Base-by-base conservation (phyloP, 1,140 invertebrate species). In the Bacillus rossius region DNA sequence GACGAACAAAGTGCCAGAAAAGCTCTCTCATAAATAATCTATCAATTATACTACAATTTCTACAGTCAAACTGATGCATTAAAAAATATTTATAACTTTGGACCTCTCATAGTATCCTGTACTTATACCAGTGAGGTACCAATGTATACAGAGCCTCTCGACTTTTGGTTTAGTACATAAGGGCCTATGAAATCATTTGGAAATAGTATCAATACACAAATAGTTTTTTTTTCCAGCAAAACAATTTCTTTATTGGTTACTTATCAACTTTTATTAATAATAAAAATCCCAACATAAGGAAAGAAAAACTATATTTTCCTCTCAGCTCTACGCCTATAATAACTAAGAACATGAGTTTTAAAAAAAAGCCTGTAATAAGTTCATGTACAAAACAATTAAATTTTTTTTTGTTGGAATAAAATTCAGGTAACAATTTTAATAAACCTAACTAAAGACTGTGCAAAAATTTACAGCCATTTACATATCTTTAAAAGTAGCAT, bases 281-380 rank as follows among this genome's bases (percentile, higher is more conserved):
- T 55, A 55, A 55, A 55, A 55, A 55, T 55, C 53, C 53, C 53
- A 55, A 42, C 22, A 26, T 42, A 55, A 41, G 48, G 34, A 50
- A 48, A 48, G 29, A 22, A 13, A 55, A 55, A 25, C 17, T 25
- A 29, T 43, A 42, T 38, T 42, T 41, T 38, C 23, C n/a, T 22
- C 53, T 25, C 43, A 20, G 22, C 53, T 38, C 17, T 38, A 42
- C 13, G 17, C 26, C 37, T 10, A 34, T 10, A 34, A 34, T 34
- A 55, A 23, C 20, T 23, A 45, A 55, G 20, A 3, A 55, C 40
- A 55, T 23, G 53, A 43, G 19, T 29, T 38, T n/a, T 55, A 34
- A 10, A 34, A 10, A 34, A 34, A 10, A 7, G 29, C 29, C 5
- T 7, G 53, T 43, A 25, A 43, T 20, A 23, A 41, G 40, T 25